Evolutionary conservation across 2,113 vertebrate species (phyloP).

Genomic region (Tangachromis dhanisi): DNA sequence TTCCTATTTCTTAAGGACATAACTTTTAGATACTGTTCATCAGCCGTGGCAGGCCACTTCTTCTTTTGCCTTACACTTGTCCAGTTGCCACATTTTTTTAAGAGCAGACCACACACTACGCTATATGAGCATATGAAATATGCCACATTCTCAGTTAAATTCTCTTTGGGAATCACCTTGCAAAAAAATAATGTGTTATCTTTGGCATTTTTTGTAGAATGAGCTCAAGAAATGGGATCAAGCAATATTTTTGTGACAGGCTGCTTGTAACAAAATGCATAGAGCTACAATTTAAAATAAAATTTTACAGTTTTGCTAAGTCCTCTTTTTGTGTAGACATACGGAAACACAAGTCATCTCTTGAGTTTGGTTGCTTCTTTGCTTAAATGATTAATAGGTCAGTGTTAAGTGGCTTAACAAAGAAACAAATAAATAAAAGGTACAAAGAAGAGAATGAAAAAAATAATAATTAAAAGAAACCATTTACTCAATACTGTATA

Average conservation of each 20-base stretch:
- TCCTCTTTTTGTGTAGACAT: background rate
- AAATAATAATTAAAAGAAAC: background rate
- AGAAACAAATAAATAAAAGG: background rate
- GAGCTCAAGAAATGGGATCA: background rate
- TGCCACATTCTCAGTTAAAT: background rate
- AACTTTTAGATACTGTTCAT: background rate
- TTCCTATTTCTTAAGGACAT: background rate
- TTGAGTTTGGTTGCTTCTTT: background rate
- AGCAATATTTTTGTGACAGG: background rate
- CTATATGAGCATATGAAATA: background rate
- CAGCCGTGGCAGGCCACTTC: background rate
- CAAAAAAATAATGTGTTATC: background rate
- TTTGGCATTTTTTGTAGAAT: background rate
- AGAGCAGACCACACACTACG: background rate
- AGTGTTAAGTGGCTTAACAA: background rate
- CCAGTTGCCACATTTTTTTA: background rate
- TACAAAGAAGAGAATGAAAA: background rate
- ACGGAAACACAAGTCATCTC: background rate
- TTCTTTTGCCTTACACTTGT: background rate
- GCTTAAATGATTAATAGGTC: background rate
- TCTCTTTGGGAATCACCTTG: background rate
- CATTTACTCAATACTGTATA: background rate
- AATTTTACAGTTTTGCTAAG: background rate
- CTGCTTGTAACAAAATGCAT: background rate
- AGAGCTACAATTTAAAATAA: background rate